phyloP scores from a whole-genome alignment of 1,140 invertebrate genomes.

The Goniozus legneri region DNA sequence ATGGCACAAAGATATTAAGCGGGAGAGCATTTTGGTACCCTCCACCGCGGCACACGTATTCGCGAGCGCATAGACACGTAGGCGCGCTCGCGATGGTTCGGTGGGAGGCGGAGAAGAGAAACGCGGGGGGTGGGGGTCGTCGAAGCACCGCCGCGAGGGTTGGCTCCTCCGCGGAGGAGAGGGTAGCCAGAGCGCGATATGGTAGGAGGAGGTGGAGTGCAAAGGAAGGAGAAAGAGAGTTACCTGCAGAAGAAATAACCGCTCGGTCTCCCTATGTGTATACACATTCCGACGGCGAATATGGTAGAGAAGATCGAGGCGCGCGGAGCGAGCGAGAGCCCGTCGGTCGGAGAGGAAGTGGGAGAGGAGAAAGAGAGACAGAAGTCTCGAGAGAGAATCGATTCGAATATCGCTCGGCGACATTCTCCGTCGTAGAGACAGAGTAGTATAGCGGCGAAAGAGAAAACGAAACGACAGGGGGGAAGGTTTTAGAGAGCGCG shows the following conservation, averaged over 20 bases:
- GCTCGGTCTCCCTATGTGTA: too few relatives aligned
- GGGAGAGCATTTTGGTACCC: constrained; percentile 19
- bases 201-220: constrained; percentile 12
- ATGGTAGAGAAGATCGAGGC: constrained; percentile 37
- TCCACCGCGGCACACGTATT: too few relatives aligned
- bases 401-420: constrained; percentile 49
- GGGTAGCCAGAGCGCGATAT: constrained; percentile 1
- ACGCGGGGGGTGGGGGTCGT: constrained; percentile 11
- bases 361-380: constrained; percentile 21
- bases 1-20: constrained; percentile 35
- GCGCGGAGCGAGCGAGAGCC: background rate
- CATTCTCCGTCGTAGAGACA: constrained; percentile 41
- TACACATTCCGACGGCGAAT: constrained; percentile 49
- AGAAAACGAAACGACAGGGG: constrained; percentile 12
- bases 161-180: too few relatives aligned
- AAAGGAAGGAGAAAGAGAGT: constrained; percentile 31
- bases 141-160: constrained; percentile 17
- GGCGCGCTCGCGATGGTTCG: constrained; percentile 9
- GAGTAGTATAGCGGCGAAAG: constrained; percentile 20
- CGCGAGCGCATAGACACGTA: too few relatives aligned
- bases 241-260: constrained; percentile 51
- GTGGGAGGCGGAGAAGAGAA: constrained; percentile 4
- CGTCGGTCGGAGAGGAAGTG: constrained; percentile 3
- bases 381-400: constrained; percentile 25
- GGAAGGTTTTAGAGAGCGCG: constrained; percentile 4